Evolutionary conservation across 2,888 invertebrate species (phyloP), one percentile per base, ranked within the genome.

Genomic region (Mongoloraphidia duomilia): DNA sequence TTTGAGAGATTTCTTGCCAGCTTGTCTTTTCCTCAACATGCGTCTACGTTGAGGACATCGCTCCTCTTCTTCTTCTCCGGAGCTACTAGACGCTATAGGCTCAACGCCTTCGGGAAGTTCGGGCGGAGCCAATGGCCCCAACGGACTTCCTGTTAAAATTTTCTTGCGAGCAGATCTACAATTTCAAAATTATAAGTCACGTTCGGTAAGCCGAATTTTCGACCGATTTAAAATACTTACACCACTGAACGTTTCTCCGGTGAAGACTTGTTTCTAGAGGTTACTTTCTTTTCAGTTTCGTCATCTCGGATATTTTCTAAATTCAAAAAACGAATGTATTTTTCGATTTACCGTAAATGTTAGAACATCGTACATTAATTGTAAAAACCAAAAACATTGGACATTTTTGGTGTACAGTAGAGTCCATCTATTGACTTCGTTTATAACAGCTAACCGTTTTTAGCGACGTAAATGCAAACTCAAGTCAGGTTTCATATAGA

Each of bases 1-100:
- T 40, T 50, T 52, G 34, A 46, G 40, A 12, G 45, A 63, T 51
- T 72, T 69, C 42, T 64, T 65, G 3, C 69, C 71, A 63, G 79
- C 80, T 57, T 77, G 79, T 36, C 80, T 71, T 63, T 80, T 80
- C 58, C 80, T 72, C 58, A 80, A 70, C 9, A 80, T 70, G 61
- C 81, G 81, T 48, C 72, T 64, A 58, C 67, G 59, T 58, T 67
- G 67, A 40, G 65, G 56, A 46, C 64, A 59, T 49, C 65, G 65
- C 1, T 60, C 55, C 6, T 63, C 59, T 9, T 61, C 57, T 47
- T 66, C 66, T 46, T 66, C 66, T 2, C 57, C 56, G 1, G 67
- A 67, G 56, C 65, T 67, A 52, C 67, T 74, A 33, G 74, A 70
- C 17, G 69, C 66, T 11, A 75, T 72, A 39, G 70, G 69, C 46